Conservation (phyloP, 2,888 invertebrate genomes). For the Cosmia pyralina region DNA sequence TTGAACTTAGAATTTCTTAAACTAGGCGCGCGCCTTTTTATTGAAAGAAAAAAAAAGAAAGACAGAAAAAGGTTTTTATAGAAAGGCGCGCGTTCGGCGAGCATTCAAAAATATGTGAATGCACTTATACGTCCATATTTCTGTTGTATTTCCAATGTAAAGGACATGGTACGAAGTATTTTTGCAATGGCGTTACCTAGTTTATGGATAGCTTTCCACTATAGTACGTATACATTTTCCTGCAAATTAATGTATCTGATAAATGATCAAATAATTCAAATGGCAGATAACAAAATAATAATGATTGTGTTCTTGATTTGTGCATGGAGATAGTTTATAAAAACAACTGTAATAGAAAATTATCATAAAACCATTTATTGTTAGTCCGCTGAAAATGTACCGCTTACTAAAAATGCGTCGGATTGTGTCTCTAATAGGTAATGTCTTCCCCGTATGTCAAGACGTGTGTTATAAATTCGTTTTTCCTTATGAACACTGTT, state of each 20-base stretch:
- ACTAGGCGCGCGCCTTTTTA: too few relatives aligned
- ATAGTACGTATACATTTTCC: constrained; percentile 21
- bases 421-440: constrained; percentile 40
- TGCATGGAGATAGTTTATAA: constrained; percentile 15
- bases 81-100: not conserved
- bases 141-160: constrained; percentile 47
- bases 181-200: constrained; percentile 45
- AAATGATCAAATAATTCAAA: constrained; percentile 9
- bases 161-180: constrained; percentile 39
- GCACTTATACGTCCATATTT: constrained; percentile 23
- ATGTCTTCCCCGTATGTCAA: constrained; percentile 41
- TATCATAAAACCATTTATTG: constrained; percentile 33
- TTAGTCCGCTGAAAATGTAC: constrained; percentile 44
- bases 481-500: constrained; percentile 20
- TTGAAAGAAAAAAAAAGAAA: too few relatives aligned
- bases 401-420: constrained; percentile 56
- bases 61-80: too few relatives aligned
- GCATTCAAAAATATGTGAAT: constrained; percentile 2
- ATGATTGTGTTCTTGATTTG: constrained; percentile 29
- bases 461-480: constrained; percentile 30
- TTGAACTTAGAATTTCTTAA: too few relatives aligned
- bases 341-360: constrained; percentile 19
- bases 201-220: constrained; percentile 60
- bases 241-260: constrained; percentile 7
- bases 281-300: constrained; percentile 5